Conservation (phyloP, 1,140 invertebrate genomes). For the Capitella teleta region DNA sequence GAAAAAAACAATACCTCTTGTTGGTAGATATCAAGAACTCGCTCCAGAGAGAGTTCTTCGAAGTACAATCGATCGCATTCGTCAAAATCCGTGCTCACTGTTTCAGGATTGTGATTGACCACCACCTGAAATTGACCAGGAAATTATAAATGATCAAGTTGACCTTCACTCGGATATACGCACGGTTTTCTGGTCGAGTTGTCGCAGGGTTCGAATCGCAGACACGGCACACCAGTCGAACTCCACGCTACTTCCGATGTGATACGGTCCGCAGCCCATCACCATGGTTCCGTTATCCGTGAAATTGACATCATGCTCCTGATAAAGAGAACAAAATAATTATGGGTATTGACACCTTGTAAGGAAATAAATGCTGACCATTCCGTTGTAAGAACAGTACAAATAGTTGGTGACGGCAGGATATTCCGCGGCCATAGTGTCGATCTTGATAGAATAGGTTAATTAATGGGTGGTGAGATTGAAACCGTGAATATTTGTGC, state of each 20-base stretch:
- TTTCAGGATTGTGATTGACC: constrained; percentile 99
- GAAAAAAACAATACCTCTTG: no score
- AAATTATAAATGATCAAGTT: not conserved
- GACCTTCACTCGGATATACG: not conserved
- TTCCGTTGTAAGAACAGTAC: constrained; percentile 91
- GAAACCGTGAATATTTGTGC: no score
- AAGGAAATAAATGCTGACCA: no score
- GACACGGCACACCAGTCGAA: constrained; percentile 99
- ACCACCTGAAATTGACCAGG: constrained; percentile 55
- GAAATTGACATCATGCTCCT: constrained; percentile 82
- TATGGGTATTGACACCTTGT: no score
- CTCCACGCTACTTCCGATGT: constrained; percentile 97
- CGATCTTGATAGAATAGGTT: no score
- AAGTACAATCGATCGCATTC: constrained; percentile 98
- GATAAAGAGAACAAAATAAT: no score
- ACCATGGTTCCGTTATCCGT: constrained; percentile 59
- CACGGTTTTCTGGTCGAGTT: constrained; percentile 51
- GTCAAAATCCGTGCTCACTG: constrained; percentile 98
- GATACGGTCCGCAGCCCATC: constrained; percentile 89
- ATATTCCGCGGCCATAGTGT: constrained; percentile 99
- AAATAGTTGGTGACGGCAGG: constrained; percentile 96
- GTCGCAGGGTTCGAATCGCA: constrained; percentile 78
- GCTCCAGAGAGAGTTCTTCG: constrained; percentile 98
- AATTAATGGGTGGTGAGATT: no score
- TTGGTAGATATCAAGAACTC: constrained; percentile 79